Evolutionary conservation across 2,888 invertebrate species (phyloP).

Genomic region (Xanthia icteritia): DNA sequence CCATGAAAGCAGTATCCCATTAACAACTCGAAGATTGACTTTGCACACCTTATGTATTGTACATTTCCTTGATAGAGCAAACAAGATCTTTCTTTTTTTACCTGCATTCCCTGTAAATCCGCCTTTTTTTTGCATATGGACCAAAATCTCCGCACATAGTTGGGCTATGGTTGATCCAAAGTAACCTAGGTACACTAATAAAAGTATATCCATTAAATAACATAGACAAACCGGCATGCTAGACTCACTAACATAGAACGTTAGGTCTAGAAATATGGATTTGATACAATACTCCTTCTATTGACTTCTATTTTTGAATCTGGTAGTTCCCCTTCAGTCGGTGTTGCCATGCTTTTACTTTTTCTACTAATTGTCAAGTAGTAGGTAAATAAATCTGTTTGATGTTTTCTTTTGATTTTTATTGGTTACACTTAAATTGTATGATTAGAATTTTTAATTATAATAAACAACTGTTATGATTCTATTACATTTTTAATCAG

Average conservation of each 20-base stretch:
- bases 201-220: conserved; percentile 65
- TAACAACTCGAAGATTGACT: neutral
- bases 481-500: neutral
- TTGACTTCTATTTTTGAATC: conserved; percentile 70
- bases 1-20: neutral
- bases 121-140: conserved; percentile 75
- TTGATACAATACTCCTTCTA: conserved; percentile 66
- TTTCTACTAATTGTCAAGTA: conserved; percentile 57
- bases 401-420: conserved; percentile 9
- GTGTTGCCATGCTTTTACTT: conserved; percentile 79
- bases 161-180: conserved; percentile 84
- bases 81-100: neutral
- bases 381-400: neutral
- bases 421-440: conserved; percentile 31
- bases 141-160: conserved; percentile 74
- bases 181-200: conserved; percentile 77
- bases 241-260: conserved; percentile 85
- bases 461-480: neutral
- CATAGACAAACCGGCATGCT: conserved; percentile 86
- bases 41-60: neutral
- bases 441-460: conserved; percentile 10
- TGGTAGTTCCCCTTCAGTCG: conserved; percentile 79
- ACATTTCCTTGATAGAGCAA: neutral
- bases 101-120: neutral
- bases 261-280: conserved; percentile 75